Conservation (phyloP, 2,113 vertebrate genomes). For the Glaucomys volans region DNA sequence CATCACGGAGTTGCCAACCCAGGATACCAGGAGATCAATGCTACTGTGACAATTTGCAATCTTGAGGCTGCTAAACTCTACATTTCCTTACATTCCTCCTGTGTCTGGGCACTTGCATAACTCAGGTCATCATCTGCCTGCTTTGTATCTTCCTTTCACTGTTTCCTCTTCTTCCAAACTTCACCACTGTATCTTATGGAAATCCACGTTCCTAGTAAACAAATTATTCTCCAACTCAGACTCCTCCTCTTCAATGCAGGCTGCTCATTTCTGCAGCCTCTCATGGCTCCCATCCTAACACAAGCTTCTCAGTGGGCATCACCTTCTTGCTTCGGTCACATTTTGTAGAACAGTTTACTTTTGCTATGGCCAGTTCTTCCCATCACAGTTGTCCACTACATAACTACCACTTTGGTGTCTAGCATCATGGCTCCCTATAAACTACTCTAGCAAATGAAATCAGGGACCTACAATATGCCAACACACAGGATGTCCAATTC, state of each 20-base stretch:
- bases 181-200: neutral
- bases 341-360: neutral
- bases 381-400: neutral
- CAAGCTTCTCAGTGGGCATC: neutral
- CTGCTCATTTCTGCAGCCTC: neutral
- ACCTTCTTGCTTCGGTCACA: neutral
- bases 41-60: neutral
- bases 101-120: neutral
- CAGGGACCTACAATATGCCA: neutral
- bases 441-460: neutral
- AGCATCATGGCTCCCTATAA: neutral
- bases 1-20: neutral
- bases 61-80: neutral
- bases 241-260: neutral
- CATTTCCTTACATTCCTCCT: neutral
- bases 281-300: neutral
- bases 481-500: neutral
- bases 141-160: neutral
- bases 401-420: neutral
- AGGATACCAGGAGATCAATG: neutral
- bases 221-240: neutral
- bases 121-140: neutral
- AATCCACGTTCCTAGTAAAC: neutral
- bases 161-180: neutral
- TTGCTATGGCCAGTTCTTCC: neutral